Evolutionary conservation across 2,888 invertebrate species (phyloP).

Genomic region (Dioctria rufipes): DNA sequence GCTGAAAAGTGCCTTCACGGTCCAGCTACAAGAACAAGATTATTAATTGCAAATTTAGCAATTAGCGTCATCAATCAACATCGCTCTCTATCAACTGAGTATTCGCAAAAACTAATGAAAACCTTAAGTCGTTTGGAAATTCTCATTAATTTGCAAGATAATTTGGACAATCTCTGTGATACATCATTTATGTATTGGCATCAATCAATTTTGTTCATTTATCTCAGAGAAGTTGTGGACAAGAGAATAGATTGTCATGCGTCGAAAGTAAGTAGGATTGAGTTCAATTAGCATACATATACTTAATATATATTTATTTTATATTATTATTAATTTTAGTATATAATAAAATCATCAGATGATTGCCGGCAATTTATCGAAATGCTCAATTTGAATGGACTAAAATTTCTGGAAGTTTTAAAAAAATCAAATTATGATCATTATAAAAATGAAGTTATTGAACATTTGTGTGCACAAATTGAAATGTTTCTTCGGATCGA

Average conservation of each 20-base stretch:
- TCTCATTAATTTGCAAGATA: conserved; percentile 75
- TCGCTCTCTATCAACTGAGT: conserved; percentile 77
- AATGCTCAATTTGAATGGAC: conserved; percentile 60
- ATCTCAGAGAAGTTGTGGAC: conserved; percentile 82
- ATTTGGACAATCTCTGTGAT: conserved; percentile 78
- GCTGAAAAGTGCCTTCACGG: conserved; percentile 80
- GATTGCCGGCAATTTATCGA: conserved; percentile 68
- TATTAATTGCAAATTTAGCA: conserved; percentile 78
- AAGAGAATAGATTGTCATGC: conserved; percentile 75
- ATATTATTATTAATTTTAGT: conserved; percentile 67
- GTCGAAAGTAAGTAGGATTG: conserved; percentile 63
- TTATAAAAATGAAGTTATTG: conserved; percentile 75
- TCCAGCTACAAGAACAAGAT: conserved; percentile 76
- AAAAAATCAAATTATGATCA: conserved; percentile 66
- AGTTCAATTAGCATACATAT: neutral
- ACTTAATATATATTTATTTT: neutral
- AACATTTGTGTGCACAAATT: conserved; percentile 86
- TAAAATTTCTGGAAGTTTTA: conserved; percentile 62
- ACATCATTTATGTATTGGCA: conserved; percentile 89
- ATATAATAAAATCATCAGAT: conserved; percentile 72
- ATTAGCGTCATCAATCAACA: conserved; percentile 78
- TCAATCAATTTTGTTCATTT: conserved; percentile 82
- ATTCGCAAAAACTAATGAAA: conserved; percentile 75
- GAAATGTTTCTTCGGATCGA: conserved; percentile 94
- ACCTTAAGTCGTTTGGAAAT: conserved; percentile 78